A percentile compares a stretch with the other conserved stretches of the same genome.
Evolutionary conservation across 2,113 vertebrate species (phyloP).

Genomic region (Verasper variegatus): DNA sequence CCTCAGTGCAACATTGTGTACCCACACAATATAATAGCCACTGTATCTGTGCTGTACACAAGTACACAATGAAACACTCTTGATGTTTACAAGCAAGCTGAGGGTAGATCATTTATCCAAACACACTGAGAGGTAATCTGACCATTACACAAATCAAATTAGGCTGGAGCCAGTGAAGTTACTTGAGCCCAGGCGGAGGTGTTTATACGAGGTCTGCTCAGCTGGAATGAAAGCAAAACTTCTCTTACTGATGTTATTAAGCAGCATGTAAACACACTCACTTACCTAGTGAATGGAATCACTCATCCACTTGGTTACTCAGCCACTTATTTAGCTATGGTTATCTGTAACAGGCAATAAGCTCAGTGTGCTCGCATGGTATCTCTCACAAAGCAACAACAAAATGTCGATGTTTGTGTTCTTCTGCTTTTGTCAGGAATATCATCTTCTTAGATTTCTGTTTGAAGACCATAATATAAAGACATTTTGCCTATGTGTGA

Average conservation of each 20-base stretch:
- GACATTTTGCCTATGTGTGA: too few relatives aligned
- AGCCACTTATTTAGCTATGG: conserved; percentile 11
- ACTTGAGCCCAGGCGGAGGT: conserved; percentile 40
- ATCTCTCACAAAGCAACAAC: background rate
- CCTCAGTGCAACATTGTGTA: conserved; percentile 36
- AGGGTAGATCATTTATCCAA: conserved; percentile 63
- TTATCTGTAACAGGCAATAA: conserved; percentile 16
- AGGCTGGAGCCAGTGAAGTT: conserved; percentile 51
- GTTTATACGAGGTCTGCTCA: conserved; percentile 61
- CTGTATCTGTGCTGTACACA: conserved; percentile 16
- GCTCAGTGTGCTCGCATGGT: conserved; percentile 15
- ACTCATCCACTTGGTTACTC: conserved; percentile 44
- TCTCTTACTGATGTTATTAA: conserved; percentile 63
- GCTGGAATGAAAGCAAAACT: conserved; percentile 60
- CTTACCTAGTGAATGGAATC: conserved; percentile 41
- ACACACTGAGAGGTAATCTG: conserved; percentile 54
- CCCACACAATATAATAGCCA: conserved; percentile 13
- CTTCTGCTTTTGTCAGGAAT: background rate
- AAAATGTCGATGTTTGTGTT: background rate
- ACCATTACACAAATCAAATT: conserved; percentile 58
- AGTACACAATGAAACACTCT: conserved; percentile 25
- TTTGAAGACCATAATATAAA: background rate
- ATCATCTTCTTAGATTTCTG: background rate
- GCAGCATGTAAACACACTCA: conserved; percentile 61
- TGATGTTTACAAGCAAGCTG: conserved; percentile 52